Base-by-base conservation (phyloP, 1,140 invertebrate species). In the Brachionus asplanchnoidis region DNA sequence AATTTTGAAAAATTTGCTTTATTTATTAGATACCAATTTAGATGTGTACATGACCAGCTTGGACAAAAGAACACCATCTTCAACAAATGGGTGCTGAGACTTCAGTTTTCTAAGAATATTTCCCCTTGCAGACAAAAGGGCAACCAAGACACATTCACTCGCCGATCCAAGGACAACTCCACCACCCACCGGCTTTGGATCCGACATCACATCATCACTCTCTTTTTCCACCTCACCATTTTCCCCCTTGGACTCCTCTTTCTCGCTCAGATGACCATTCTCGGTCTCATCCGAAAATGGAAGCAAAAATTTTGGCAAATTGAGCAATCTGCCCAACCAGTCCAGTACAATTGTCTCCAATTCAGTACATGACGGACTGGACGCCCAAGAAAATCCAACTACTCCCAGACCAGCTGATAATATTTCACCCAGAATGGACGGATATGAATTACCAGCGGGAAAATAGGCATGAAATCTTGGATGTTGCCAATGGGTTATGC, bases 391-490 rank as follows among this genome's bases (percentile, higher is more conserved):
- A 90, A 99, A 99, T 87, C 97, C 97, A 86, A 99, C 95, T 88
- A 95, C 97, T 1, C 96, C 97, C 85, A 99, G 95, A 12, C 95
- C 95, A 88, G 96, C 95, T 12, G 94, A 94, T 46, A 99, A 89
- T 95, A 99, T 97, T 86, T 99, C 97, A n/a, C 95, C 97, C 17
- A 99, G 90, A 84, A 99, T 97, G 0, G 97, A 98, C 1, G 97
- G 97, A 89, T 94, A 99, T 0, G 95, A 97, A 91, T 98, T 98
- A 28, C 97, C 97, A 0, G 97, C 93, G 1, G 97, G 97, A 88
- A 99, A 99, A 89, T 99, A 99, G 0, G 97, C 97, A 89, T 99
- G 97, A 90, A 99, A 99, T 73, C 95, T 91, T 0, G 97, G 97
- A 92, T 99, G 97, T 89, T 99, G 96, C 97, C 97, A 99, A 89